Evolutionary conservation across 1,140 invertebrate species (phyloP), one percentile per base, ranked within the genome.

Genomic region (Triops cancriformis): DNA sequence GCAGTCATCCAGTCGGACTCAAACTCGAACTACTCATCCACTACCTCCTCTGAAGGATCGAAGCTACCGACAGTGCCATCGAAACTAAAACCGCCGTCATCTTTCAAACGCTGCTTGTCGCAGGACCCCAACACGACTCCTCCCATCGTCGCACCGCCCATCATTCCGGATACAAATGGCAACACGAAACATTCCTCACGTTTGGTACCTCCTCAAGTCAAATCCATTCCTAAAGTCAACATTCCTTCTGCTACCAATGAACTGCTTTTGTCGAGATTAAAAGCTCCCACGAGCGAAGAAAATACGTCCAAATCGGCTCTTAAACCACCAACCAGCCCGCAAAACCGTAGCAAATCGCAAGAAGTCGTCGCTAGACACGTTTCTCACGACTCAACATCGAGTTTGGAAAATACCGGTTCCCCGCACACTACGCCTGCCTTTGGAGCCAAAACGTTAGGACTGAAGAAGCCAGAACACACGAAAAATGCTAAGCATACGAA

Each of bases 341-440:
- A 64, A 23, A n/a, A 64, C 51, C 51, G 18, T 64, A 64, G 51
- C 51, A 64, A 64, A 64, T 64, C 51, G 51, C 51, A 64, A 64
- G 51, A 64, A n/a, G 14, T 64, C 4, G 51, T 64, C 51, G 23
- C 51, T 6, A 64, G 18, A 64, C 51, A 64, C 51, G 14, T 9
- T 23, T 6, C 51, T 18, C 51, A 64, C 51, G 51, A n/a, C 2
- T 23, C 14, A 64, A 64, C 14, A 5, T 6, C 51, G 10, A 64
- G 51, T 14, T 64, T 64, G 51, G 51, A 64, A 64, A 64, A 64
- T 64, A 14, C 23, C 14, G 23, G 51, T 23, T 64, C 51, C 6
- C 51, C 51, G 51, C 51, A 64, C 51, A 1, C 31, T 37, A 4
- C 31, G 31, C 2, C 31, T 4, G 31, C 51, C 51, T 64, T 14